These are phyloP conservation scores for Drymodes brunneopygia DNA, from an alignment of 2,113 vertebrate genomes.

Conservation along the genomic window DNA sequence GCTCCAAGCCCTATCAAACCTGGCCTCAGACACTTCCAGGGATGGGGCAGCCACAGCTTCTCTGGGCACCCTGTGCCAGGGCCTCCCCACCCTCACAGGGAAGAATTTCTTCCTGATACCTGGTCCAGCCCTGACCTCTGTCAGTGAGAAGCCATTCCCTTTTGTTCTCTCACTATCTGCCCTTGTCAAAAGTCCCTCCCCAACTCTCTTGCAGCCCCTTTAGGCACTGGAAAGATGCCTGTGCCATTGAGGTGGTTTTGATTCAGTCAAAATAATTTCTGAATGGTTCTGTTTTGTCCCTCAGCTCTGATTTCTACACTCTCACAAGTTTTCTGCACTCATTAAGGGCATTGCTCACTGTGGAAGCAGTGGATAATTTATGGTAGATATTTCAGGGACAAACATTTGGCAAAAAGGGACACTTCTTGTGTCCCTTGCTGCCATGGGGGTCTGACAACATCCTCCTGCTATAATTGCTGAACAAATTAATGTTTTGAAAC, in stretches of 20 bases:
- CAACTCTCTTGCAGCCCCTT: not conserved
- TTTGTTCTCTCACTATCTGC: not conserved
- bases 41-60: not conserved
- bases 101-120: not conserved
- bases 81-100: not conserved
- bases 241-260: not conserved
- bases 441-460: accelerated
- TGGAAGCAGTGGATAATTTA: not conserved
- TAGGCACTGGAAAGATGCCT: not conserved
- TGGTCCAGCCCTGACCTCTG: not conserved
- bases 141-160: not conserved
- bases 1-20: accelerated
- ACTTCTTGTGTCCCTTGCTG: not conserved
- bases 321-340: not conserved
- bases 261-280: not conserved
- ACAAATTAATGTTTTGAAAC: not conserved
- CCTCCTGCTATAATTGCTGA: not conserved
- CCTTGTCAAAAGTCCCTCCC: not conserved
- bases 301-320: not conserved
- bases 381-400: not conserved
- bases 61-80: not conserved
- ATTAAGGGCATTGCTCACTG: accelerated
- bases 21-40: not conserved
- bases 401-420: not conserved
- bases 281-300: not conserved